Percentiles rank a stretch among this genome's conserved stretches.
phyloP scores from a whole-genome alignment of 2,888 invertebrate species.

The Lasioglossum oenotherae region DNA sequence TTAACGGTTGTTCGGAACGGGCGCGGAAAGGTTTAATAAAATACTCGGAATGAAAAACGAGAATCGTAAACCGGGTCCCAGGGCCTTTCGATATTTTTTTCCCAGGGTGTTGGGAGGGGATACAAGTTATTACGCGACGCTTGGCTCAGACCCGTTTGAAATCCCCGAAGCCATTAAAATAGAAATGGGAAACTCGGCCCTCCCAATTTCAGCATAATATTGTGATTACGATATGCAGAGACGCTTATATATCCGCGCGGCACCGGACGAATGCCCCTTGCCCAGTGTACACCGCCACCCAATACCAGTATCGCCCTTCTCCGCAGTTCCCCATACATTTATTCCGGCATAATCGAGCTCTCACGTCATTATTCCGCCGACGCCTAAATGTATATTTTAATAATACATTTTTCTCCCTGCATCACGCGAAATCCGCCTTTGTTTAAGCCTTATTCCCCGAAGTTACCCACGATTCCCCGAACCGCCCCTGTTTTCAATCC shows the following conservation, averaged over 20 bases:
- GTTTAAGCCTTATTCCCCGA: slow-evolving; percentile 39
- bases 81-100: slow-evolving; percentile 68
- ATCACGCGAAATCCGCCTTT: slow-evolving; percentile 23
- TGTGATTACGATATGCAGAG: slow-evolving; percentile 82
- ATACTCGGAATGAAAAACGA: slow-evolving; percentile 70
- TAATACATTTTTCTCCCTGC: slow-evolving; percentile 49
- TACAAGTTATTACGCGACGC: slow-evolving; percentile 76
- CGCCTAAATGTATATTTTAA: slow-evolving; percentile 75
- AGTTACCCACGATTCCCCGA: background rate
- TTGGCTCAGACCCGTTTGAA: slow-evolving; percentile 75
- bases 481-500: background rate
- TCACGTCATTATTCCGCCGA: slow-evolving; percentile 71
- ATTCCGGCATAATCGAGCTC: slow-evolving; percentile 80
- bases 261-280: slow-evolving; percentile 75
- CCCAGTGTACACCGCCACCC: slow-evolving; percentile 65
- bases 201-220: slow-evolving; percentile 83
- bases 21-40: slow-evolving; percentile 59
- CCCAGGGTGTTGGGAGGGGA: slow-evolving; percentile 39
- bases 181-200: slow-evolving; percentile 81
- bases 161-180: slow-evolving; percentile 83
- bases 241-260: slow-evolving; percentile 69
- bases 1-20: slow-evolving; percentile 44
- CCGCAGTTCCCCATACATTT: slow-evolving; percentile 76
- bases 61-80: slow-evolving; percentile 67
- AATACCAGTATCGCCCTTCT: slow-evolving; percentile 77